These are phyloP conservation scores for Mizuhopecten yessoensis DNA, from an alignment of 1,140 invertebrate species.

Conservation along the genomic window DNA sequence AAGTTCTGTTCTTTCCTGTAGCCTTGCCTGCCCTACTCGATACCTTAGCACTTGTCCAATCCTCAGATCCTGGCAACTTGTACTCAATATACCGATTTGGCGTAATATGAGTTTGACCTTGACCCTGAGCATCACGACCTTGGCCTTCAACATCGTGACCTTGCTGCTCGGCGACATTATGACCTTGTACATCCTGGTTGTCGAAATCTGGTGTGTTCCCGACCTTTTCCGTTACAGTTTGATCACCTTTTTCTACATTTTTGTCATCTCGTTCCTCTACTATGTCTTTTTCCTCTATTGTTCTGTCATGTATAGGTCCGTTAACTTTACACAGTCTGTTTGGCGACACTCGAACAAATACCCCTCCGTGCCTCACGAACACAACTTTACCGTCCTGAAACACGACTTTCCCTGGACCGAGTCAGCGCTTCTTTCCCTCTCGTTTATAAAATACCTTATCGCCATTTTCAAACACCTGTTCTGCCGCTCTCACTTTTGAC, in stretches of 20 bases:
- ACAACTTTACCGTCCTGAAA: no score
- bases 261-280: neutral
- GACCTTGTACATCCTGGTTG: no score
- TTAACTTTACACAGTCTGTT: slow-evolving; percentile 63
- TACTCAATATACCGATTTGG: slow-evolving; percentile 50
- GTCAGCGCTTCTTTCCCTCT: slow-evolving; percentile 59
- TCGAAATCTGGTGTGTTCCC: neutral
- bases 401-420: slow-evolving; percentile 61
- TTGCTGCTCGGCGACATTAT: no score
- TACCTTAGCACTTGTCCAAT: slow-evolving; percentile 48
- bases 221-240: neutral
- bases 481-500: no score
- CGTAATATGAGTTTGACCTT: no score
- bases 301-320: neutral
- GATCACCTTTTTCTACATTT: neutral
- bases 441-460: no score
- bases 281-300: neutral
- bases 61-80: slow-evolving; percentile 32
- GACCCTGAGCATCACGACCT: no score
- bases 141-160: no score
- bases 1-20: slow-evolving; percentile 52
- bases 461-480: no score
- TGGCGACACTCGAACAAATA: slow-evolving; percentile 66
- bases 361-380: slow-evolving; percentile 65
- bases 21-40: slow-evolving; percentile 49